These are phyloP conservation scores for Geophilus truncorum DNA, from an alignment of 2,888 invertebrate species.

Conservation along the genomic window DNA sequence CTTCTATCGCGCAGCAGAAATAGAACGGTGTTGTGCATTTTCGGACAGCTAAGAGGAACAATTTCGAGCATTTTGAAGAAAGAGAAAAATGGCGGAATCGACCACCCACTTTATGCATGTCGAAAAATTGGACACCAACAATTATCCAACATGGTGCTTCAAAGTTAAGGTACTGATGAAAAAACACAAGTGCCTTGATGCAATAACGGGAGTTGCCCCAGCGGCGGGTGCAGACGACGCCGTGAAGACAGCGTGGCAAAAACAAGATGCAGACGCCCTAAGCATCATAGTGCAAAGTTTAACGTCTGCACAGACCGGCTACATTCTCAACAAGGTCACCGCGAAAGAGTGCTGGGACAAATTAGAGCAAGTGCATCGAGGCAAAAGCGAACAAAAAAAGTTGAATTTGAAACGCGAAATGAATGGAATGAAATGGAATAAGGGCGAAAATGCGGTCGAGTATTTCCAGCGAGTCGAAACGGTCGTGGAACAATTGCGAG, in stretches of 20 bases:
- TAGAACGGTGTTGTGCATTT: too few relatives aligned
- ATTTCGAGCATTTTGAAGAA: too few relatives aligned
- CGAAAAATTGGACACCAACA: not conserved
- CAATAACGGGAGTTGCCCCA: not conserved
- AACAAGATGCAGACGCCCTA: not conserved
- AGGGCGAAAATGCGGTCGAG: not conserved
- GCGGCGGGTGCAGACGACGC: not conserved
- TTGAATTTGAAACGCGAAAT: not conserved
- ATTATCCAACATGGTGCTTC: not conserved
- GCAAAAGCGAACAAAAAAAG: not conserved
- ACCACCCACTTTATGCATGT: not conserved
- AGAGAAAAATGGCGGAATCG: too few relatives aligned
- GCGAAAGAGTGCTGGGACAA: not conserved
- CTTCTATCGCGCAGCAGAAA: too few relatives aligned
- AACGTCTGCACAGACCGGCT: not conserved
- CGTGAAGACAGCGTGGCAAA: not conserved
- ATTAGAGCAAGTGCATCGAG: not conserved
- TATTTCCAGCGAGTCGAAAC: not conserved
- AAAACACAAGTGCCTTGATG: not conserved
- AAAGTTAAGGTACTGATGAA: not conserved
- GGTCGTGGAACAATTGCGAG: not conserved
- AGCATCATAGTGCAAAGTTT: not conserved
- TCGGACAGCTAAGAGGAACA: too few relatives aligned
- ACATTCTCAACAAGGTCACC: not conserved
- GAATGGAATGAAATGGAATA: not conserved